These are phyloP conservation scores for Lepidocyrtinus sp. DNA, from an alignment of 2,888 invertebrate species.

Conservation along the genomic window DNA sequence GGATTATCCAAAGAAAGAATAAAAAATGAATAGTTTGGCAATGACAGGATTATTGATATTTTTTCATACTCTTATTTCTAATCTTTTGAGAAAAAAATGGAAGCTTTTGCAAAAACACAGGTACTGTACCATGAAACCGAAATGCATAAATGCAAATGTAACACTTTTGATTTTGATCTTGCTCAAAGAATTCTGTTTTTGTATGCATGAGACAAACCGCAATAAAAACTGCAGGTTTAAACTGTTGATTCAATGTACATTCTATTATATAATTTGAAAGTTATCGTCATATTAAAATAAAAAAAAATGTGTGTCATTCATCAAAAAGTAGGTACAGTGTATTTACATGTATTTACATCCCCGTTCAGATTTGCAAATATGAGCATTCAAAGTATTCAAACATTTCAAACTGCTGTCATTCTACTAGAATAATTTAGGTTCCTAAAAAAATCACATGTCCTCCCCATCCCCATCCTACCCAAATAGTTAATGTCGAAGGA, in stretches of 20 bases:
- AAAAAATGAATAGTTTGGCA: constrained; percentile 53
- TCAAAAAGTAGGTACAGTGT: not conserved
- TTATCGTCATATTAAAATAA: constrained; percentile 8
- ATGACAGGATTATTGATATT: constrained; percentile 58
- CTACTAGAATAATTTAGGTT: constrained; percentile 3
- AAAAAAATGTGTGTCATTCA: constrained; percentile 13
- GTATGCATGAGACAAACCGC: constrained; percentile 11
- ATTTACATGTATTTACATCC: constrained; percentile 5
- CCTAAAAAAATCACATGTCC: no score
- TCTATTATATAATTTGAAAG: no score
- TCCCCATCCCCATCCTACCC: no score
- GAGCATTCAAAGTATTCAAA: no score
- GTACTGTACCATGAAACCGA: constrained; percentile 11
- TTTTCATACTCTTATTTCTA: constrained; percentile 34
- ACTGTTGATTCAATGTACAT: not conserved
- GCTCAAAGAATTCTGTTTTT: not conserved
- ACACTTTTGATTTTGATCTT: constrained; percentile 4
- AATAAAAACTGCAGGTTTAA: not conserved
- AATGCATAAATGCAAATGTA: constrained; percentile 2
- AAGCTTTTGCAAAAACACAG: not conserved
- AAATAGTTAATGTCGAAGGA: not conserved
- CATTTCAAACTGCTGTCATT: no score
- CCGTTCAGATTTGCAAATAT: constrained; percentile 8
- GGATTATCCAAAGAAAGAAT: constrained; percentile 35
- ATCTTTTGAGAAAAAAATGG: constrained; percentile 13